Base-by-base conservation (phyloP, 2,797 vertebrate genomes). In the Pampus argenteus region DNA sequence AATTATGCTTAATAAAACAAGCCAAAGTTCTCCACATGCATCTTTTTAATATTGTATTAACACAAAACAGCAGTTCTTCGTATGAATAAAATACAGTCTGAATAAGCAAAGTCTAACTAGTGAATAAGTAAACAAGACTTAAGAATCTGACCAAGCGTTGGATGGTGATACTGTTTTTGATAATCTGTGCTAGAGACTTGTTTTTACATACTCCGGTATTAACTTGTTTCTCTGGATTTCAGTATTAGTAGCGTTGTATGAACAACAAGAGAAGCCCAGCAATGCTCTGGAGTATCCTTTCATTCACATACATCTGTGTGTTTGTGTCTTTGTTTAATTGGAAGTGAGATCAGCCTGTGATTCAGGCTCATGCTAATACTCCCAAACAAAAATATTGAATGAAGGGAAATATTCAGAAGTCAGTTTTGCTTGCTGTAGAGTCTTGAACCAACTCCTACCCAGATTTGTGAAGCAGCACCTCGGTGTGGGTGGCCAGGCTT, bases 281-380 rank as follows among this genome's bases (percentile, higher is more conserved):
- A 97, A 97, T 84, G 96, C 97, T 65, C 83, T 99, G 89, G 97
- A 98, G 98, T 99, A 99, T 99, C 98, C 96, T 97, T 96, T 17
- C 20, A 29, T 45, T 17, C n/a, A 9, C 23, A 26, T 6, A 15
- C 9, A 40, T 9, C 2, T 14, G 23, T 9, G 17, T n/a, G 9
- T n/a, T 14, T 62, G 45, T 36, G 14, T 63, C n/a, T 31, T 48
- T 18, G 38, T 71, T 26, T 18, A 18, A 9, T 36, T 26, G 1
- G 10, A 14, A 14, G 7, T 42, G 29, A 45, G 40, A 38, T 26
- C 22, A 36, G 2, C 14, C 15, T 22, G 2, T 5, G 3, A 17
- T 4, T 31, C 7, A 54, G 22, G 3, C 40, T 70, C 8, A 71
- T 51, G 15, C 1, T 18, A 7, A 18, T 18, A 6, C 40, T 18